A percentile compares a stretch with the other conserved stretches of the same genome.
phyloP scores from a whole-genome alignment of 2,113 vertebrate species.

The Cavia porcellus region DNA sequence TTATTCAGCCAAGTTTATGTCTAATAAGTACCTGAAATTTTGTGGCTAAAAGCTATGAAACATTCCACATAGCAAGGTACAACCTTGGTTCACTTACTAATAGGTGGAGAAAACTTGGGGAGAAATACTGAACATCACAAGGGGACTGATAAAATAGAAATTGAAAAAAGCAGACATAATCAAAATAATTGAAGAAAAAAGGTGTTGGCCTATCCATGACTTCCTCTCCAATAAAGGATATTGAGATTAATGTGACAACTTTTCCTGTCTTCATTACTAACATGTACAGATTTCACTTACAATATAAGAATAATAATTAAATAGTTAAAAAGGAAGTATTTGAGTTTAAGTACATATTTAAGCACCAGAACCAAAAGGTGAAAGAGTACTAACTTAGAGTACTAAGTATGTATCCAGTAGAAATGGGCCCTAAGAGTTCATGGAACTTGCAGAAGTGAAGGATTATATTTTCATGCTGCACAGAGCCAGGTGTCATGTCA shows the following conservation, averaged over 20 bases:
- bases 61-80: not conserved
- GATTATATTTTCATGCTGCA: not conserved
- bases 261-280: not conserved
- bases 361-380: not conserved
- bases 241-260: not conserved
- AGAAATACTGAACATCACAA: not conserved
- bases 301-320: not conserved
- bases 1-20: not conserved
- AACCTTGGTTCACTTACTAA: not conserved
- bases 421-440: no score
- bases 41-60: not conserved
- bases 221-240: not conserved
- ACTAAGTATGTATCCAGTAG: not conserved
- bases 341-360: not conserved
- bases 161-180: not conserved
- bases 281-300: not conserved
- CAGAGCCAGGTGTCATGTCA: not conserved
- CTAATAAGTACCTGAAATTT: not conserved
- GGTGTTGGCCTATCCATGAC: not conserved
- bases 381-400: not conserved
- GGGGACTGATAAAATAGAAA: not conserved
- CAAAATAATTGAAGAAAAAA: not conserved
- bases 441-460: not conserved
- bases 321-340: not conserved
- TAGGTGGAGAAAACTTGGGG: no score